These are phyloP conservation scores for Helicolenus hilgendorfi DNA, from an alignment of 2,797 vertebrate species.

Conservation along the genomic window DNA sequence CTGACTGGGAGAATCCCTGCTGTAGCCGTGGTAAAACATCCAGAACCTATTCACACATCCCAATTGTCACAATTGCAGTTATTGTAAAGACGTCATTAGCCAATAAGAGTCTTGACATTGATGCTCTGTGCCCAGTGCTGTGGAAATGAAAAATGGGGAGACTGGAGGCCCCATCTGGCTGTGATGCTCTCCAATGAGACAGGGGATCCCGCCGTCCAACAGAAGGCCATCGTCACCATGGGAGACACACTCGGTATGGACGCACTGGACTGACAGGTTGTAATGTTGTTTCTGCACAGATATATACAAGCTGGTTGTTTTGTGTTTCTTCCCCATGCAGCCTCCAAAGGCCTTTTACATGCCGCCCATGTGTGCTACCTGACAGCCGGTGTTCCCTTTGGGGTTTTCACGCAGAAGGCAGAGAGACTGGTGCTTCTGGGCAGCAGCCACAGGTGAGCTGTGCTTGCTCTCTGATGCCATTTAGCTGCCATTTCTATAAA, in stretches of 20 bases:
- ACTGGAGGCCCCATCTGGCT: constrained; percentile 96
- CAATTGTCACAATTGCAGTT: not conserved
- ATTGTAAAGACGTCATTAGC: not conserved
- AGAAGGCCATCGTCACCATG: constrained; percentile 90
- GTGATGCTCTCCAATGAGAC: constrained; percentile 94
- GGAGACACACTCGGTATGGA: constrained; percentile 93
- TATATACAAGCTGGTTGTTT: not conserved
- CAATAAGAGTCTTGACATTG: not conserved
- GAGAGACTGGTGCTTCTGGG: constrained; percentile 92
- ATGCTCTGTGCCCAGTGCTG: constrained; percentile 71
- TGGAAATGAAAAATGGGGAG: constrained; percentile 91
- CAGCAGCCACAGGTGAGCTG: constrained; percentile 92
- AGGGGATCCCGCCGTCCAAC: constrained; percentile 85
- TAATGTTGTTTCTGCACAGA: not conserved
- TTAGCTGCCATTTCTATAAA: not conserved
- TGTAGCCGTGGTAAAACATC: constrained; percentile 89
- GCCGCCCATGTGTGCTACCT: constrained; percentile 96
- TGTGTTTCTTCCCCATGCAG: constrained; percentile 73
- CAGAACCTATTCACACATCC: not conserved
- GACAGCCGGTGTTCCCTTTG: constrained; percentile 89
- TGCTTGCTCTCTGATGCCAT: not conserved
- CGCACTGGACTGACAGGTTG: not conserved
- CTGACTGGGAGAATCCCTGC: constrained; percentile 94
- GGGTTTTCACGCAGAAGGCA: constrained; percentile 87
- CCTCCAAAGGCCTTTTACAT: constrained; percentile 91